Percentiles rank a stretch among this genome's conserved stretches.
Evolutionary conservation across 53 echinoderm and acorn worm genomes (phyloP).

Genomic region (Echinarachnius parma): DNA sequence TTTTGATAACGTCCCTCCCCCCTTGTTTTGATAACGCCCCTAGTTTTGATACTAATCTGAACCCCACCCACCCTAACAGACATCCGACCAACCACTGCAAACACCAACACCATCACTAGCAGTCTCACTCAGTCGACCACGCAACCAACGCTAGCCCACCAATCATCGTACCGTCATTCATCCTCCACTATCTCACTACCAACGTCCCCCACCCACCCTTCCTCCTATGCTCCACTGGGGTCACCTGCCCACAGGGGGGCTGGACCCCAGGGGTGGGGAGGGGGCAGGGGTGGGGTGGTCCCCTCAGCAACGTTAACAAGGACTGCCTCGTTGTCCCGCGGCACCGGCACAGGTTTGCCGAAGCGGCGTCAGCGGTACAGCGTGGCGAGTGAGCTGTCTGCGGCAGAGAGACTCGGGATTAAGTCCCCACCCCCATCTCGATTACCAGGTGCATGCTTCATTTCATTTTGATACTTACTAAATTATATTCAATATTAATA

Average conservation of each 20-base stretch:
- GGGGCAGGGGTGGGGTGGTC: background rate
- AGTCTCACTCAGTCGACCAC: background rate
- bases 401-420: conserved; percentile 87
- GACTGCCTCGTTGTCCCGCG: conserved; percentile 25
- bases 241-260: background rate
- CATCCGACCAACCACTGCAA: conserved; percentile 3
- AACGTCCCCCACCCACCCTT: background rate
- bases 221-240: conserved; percentile 2
- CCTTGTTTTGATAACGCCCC: conserved; percentile 18
- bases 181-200: background rate
- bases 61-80: conserved; percentile 33
- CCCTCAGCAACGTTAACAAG: background rate
- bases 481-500: too few species aligned
- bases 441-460: conserved; percentile 44
- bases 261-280: background rate
- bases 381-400: conserved; percentile 70
- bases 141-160: background rate
- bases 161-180: conserved; percentile 5
- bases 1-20: too few species aligned
- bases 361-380: conserved; percentile 51
- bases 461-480: conserved; percentile 35
- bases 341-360: conserved; percentile 43
- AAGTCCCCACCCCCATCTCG: conserved; percentile 84
- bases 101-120: conserved; percentile 9
- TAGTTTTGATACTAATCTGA: conserved; percentile 30